Percentiles rank a stretch among this genome's conserved stretches.
Evolutionary conservation across 2,113 vertebrate species (phyloP).

Genomic region (Vombatus ursinus): DNA sequence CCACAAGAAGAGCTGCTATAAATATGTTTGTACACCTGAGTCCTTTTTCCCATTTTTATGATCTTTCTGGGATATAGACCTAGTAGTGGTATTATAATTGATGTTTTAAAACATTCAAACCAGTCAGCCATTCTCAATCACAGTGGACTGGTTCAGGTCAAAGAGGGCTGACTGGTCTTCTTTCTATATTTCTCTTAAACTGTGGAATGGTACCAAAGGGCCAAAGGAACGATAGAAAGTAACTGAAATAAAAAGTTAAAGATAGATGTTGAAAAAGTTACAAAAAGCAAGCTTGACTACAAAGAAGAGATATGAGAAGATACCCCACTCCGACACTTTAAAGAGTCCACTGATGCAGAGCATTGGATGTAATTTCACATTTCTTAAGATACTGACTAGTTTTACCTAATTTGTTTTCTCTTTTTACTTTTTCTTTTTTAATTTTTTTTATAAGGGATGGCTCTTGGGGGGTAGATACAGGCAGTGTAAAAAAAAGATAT

Average conservation of each 20-base stretch:
- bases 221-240: neutral
- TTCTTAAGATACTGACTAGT: neutral
- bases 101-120: neutral
- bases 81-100: neutral
- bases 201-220: neutral
- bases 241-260: neutral
- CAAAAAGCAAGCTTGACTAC: neutral
- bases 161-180: neutral
- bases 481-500: neutral
- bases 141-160: neutral
- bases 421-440: neutral
- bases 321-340: neutral
- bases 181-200: neutral
- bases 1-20: neutral
- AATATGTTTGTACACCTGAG: neutral
- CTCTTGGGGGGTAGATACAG: neutral
- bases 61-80: neutral
- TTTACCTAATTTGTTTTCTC: neutral
- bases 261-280: neutral
- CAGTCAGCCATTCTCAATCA: neutral
- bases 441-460: neutral
- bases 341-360: neutral
- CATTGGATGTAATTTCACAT: neutral
- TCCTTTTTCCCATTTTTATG: neutral
- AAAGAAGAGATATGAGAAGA: neutral